Base-by-base conservation (phyloP, 1,140 invertebrate genomes). In the Zaprionus davidi region DNA sequence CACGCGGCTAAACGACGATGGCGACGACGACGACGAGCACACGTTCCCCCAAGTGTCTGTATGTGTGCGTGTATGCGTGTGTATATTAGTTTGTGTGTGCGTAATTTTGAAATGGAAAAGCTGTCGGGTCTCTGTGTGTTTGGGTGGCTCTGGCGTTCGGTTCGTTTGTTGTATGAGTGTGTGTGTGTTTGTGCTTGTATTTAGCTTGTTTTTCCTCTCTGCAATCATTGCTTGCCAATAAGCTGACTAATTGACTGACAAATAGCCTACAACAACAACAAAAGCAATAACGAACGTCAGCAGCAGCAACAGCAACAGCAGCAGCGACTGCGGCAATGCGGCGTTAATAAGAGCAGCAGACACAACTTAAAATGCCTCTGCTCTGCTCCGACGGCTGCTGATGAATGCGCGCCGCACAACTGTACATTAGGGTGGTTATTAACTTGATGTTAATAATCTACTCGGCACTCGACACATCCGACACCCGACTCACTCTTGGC, bases 211-310 rank as follows among this genome's bases (percentile, higher is more conserved):
- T 88, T 81, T 81, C 76, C 76, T 74, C 71, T 78, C 66, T 85
- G 86, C 80, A 90, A 90, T 90, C 85, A 90, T 90, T 86, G 81
- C 85, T 90, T 90, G 85, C 85, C 85, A 90, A 90, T 90, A 90
- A 90, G 85, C 85, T 90, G 86, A 90, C 85, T 90, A 90, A 90
- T 90, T 90, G 85, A 90, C 85, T 90, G 85, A 90, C 85, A 90
- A 90, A 90, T 90, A 90, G 86, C 72, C 78, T 71, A 72, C 78
- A 81, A 77, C 83, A 57, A 59, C 80, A 79, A 53, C 83, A 68
- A 63, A 38, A 68, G 20, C 65, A 65, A 24, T 44, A 36, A 46
- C 22, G 31, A 56, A 65, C 63, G 24, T 34, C 28, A 34, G 31
- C 60, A 63, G 44, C 57, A 59, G 3, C n/a, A 36, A 38, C 57